Percentiles rank a stretch among this genome's conserved stretches.
Conservation (phyloP, 2,113 vertebrate species). For the Solenodon paradoxus region DNA sequence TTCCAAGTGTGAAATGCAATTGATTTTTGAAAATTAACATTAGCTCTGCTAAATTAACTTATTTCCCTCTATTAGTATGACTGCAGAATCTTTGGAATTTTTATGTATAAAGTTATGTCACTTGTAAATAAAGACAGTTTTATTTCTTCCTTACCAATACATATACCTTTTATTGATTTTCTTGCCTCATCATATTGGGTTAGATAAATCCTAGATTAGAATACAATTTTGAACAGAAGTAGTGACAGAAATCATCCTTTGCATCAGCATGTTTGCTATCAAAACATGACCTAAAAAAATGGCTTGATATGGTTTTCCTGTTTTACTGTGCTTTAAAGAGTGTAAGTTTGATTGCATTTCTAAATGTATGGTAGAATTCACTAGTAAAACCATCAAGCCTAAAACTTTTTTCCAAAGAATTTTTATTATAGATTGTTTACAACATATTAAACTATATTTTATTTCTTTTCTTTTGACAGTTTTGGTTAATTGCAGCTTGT, state of each 20-base stretch:
- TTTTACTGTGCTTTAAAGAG: not conserved
- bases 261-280: not conserved
- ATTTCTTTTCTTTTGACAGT: not conserved
- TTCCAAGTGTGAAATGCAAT: not conserved
- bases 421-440: not conserved
- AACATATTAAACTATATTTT: not conserved
- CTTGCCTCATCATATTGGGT: not conserved
- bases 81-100: not conserved
- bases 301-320: not conserved
- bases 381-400: too few species aligned
- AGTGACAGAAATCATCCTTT: not conserved
- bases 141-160: too few species aligned
- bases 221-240: not conserved
- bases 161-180: not conserved
- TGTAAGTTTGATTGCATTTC: not conserved
- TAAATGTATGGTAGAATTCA: not conserved
- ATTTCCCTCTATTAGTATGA: not conserved
- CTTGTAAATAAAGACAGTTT: too few species aligned
- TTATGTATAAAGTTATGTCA: not conserved
- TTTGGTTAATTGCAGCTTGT: not conserved
- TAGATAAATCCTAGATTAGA: not conserved
- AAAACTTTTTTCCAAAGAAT: not conserved
- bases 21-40: not conserved
- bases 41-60: not conserved
- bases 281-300: not conserved